Conservation (phyloP, 2,888 invertebrate species). For the Bombyx huttoni region DNA sequence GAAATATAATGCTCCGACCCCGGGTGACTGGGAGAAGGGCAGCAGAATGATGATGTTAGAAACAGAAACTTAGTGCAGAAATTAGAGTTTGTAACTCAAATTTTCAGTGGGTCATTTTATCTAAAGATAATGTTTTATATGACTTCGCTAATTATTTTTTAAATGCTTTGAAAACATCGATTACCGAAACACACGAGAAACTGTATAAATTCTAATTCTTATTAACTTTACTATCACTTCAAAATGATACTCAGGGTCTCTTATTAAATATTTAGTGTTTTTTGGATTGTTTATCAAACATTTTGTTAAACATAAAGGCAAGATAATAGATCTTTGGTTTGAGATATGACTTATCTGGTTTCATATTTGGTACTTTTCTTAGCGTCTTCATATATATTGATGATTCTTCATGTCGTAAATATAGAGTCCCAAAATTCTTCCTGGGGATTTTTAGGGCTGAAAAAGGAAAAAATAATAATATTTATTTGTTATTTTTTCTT, state of each 20-base stretch:
- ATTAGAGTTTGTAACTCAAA: not conserved
- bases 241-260: not conserved
- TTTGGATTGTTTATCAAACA: too few species aligned
- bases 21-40: too few species aligned
- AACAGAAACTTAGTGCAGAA: too few species aligned
- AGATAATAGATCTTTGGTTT: not conserved
- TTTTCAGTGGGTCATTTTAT: too few species aligned
- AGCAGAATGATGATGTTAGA: too few species aligned
- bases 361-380: not conserved
- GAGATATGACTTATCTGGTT: not conserved
- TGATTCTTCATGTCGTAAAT: not conserved
- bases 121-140: too few species aligned
- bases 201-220: too few species aligned
- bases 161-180: too few species aligned
- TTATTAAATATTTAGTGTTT: too few species aligned
- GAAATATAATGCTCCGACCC: too few species aligned
- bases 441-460: not conserved
- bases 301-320: not conserved
- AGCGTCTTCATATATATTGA: not conserved
- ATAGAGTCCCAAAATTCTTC: not conserved
- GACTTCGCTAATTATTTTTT: too few species aligned
- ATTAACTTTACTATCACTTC: not conserved
- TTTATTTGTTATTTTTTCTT: not conserved
- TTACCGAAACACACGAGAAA: too few species aligned
- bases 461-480: not conserved